phyloP scores from a whole-genome alignment of 2,797 vertebrate genomes.

The Thamnophis elegans region DNA sequence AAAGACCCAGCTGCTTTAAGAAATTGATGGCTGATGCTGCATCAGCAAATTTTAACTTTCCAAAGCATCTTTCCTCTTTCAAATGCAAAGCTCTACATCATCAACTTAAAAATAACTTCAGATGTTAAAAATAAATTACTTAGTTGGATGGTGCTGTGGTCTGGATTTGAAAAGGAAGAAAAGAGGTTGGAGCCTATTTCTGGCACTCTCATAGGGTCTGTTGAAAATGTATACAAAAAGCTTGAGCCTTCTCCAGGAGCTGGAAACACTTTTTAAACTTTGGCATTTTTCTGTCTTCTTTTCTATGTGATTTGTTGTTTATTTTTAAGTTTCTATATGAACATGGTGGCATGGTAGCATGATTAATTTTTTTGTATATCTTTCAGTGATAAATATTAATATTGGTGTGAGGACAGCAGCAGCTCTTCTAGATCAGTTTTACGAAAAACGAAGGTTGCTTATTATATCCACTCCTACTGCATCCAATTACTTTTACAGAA shows the following conservation, averaged over 20 bases:
- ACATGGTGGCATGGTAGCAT: slow-evolving; percentile 24
- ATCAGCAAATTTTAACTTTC: not conserved
- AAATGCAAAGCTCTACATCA: not conserved
- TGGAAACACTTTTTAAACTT: not conserved
- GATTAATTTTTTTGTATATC: slow-evolving; percentile 33
- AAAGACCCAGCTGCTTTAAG: not conserved
- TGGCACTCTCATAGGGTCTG: not conserved
- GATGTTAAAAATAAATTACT: not conserved
- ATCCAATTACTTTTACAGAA: slow-evolving; percentile 92
- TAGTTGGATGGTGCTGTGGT: not conserved
- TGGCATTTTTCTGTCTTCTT: not conserved
- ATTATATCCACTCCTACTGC: slow-evolving; percentile 94
- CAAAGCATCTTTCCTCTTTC: not conserved
- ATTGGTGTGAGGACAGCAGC: slow-evolving; percentile 88
- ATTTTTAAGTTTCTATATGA: not conserved
- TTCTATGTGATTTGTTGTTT: not conserved
- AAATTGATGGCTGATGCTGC: not conserved
- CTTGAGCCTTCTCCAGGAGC: not conserved
- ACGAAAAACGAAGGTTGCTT: slow-evolving; percentile 92
- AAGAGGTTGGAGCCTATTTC: not conserved
- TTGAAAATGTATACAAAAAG: not conserved
- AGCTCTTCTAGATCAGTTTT: slow-evolving; percentile 94
- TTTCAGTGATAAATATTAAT: slow-evolving; percentile 93
- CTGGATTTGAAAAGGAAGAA: not conserved
- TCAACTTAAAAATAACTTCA: not conserved